Percentiles rank a stretch among this genome's conserved stretches.
phyloP scores from a whole-genome alignment of 1,140 invertebrate species.

The Drosophila pruinosa region DNA sequence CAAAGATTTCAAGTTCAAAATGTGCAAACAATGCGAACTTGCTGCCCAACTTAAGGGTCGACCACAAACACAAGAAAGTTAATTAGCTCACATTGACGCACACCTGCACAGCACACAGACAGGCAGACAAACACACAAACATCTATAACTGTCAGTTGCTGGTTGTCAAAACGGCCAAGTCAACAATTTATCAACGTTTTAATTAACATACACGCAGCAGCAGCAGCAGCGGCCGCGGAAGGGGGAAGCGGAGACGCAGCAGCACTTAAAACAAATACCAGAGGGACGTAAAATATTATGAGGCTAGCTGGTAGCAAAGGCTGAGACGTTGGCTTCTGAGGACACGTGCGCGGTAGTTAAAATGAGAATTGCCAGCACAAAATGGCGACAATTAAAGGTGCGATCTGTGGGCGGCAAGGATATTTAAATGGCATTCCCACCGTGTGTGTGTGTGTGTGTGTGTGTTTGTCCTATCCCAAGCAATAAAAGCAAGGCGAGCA shows the following conservation, averaged over 20 bases:
- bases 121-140: background rate
- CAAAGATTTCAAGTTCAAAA: background rate
- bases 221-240: slow-evolving; percentile 12
- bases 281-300: slow-evolving; percentile 30
- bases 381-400: slow-evolving; percentile 58
- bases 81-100: slow-evolving; percentile 22
- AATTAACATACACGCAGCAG: slow-evolving; percentile 56
- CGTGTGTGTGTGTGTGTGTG: background rate
- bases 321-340: background rate
- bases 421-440: slow-evolving; percentile 20
- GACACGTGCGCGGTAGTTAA: slow-evolving; percentile 41
- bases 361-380: slow-evolving; percentile 35
- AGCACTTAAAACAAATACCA: slow-evolving; percentile 37
- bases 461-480: background rate
- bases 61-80: slow-evolving; percentile 9
- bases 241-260: background rate
- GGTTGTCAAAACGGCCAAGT: slow-evolving; percentile 42
- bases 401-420: slow-evolving; percentile 40
- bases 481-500: background rate
- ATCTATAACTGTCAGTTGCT: slow-evolving; percentile 20
- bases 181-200: slow-evolving; percentile 67
- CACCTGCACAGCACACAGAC: slow-evolving; percentile 16
- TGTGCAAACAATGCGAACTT: background rate
- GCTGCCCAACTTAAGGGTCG: background rate
- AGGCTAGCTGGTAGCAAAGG: background rate